Evolutionary conservation across 2,888 invertebrate genomes (phyloP).

Genomic region (Gastracanthus pulcherrimus): DNA sequence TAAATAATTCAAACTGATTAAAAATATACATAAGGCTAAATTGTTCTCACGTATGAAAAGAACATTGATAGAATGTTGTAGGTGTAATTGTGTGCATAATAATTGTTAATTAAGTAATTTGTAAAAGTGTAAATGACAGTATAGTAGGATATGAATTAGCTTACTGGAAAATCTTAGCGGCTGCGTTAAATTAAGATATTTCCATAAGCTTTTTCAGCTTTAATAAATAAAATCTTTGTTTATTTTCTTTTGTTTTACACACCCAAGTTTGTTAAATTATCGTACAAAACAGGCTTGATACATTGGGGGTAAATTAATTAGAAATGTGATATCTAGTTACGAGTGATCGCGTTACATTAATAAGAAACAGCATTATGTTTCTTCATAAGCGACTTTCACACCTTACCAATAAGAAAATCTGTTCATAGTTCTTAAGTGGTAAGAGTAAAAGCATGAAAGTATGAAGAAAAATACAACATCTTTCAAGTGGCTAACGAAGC

Average conservation of each 20-base stretch:
- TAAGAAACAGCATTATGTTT: constrained; percentile 33
- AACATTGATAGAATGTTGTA: not conserved
- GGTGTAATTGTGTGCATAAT: too few relatives aligned
- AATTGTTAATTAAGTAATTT: constrained; percentile 15
- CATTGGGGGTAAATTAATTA: constrained; percentile 54
- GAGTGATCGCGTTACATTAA: constrained; percentile 44
- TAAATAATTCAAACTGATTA: not conserved
- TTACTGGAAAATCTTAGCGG: not conserved
- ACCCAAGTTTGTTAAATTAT: not conserved
- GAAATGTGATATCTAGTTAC: constrained; percentile 60
- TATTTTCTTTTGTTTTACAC: constrained; percentile 5
- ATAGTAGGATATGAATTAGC: not conserved
- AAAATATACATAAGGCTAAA: too few relatives aligned
- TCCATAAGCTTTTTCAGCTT: not conserved
- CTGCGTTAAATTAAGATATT: not conserved
- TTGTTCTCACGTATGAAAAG: too few relatives aligned
- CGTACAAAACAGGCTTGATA: constrained; percentile 61
- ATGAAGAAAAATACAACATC: constrained; percentile 55
- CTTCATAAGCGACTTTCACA: constrained; percentile 36
- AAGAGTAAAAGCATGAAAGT: constrained; percentile 27
- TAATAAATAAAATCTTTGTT: constrained; percentile 12
- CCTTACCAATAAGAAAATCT: constrained; percentile 16
- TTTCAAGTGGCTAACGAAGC: constrained; percentile 19
- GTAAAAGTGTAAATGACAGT: constrained; percentile 3
- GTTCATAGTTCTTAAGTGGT: constrained; percentile 39